Conservation (phyloP, 2,888 invertebrate genomes). For the Polydrusus pterygomalis region DNA sequence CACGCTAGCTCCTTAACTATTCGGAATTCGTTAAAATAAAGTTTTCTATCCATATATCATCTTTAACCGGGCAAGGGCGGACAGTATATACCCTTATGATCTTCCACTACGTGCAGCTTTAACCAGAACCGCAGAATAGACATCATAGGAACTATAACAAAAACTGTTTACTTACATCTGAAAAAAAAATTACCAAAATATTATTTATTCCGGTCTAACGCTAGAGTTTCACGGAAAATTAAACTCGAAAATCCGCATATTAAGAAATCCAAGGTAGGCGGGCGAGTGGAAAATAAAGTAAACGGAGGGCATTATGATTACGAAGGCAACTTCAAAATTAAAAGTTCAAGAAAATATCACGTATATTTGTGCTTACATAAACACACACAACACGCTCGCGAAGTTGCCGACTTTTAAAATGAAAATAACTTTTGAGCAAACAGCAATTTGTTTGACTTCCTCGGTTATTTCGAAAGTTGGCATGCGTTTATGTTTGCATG, state of each 20-base stretch:
- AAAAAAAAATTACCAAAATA: not conserved
- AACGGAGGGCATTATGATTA: slow-evolving; percentile 42
- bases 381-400: slow-evolving; percentile 45
- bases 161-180: not conserved
- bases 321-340: slow-evolving; percentile 49
- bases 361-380: slow-evolving; percentile 46
- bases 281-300: slow-evolving; percentile 27
- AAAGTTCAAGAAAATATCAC: slow-evolving; percentile 45
- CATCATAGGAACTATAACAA: not conserved
- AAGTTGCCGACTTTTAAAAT: slow-evolving; percentile 44
- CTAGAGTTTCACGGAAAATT: slow-evolving; percentile 27
- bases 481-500: slow-evolving; percentile 18
- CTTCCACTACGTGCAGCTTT: too few species aligned
- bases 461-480: slow-evolving; percentile 34
- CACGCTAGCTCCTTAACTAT: too few species aligned
- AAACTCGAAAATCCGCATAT: slow-evolving; percentile 35
- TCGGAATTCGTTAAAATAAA: too few species aligned
- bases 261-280: slow-evolving; percentile 30
- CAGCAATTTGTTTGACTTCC: slow-evolving; percentile 46
- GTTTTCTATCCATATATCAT: too few species aligned
- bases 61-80: too few species aligned
- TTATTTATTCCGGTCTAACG: slow-evolving; percentile 11
- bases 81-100: too few species aligned
- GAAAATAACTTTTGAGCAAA: slow-evolving; percentile 47
- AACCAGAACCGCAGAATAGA: too few species aligned